Conservation (phyloP, 2,797 vertebrate genomes). For the Sebastes variabilis region DNA sequence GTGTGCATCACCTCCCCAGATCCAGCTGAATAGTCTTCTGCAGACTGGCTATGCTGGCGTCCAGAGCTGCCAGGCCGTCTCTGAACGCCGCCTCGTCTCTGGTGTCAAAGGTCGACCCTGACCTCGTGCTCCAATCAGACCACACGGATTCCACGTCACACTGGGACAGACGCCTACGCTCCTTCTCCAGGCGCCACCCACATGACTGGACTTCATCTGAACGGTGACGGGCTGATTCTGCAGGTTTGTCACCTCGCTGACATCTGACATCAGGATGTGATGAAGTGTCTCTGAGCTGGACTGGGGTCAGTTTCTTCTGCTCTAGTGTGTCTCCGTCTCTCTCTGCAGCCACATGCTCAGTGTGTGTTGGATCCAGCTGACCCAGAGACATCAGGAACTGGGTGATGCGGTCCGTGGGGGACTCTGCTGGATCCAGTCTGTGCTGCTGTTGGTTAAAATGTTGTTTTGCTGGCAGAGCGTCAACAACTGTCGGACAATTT, state of each 20-base stretch:
- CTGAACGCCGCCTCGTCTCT: slow-evolving; percentile 90
- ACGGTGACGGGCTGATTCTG: accelerated
- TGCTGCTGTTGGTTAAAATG: background rate
- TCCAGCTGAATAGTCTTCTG: slow-evolving; percentile 87
- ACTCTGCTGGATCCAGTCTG: background rate
- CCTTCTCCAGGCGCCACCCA: background rate
- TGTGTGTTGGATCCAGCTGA: background rate
- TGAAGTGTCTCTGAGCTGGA: background rate
- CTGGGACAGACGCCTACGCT: slow-evolving; percentile 50
- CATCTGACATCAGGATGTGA: background rate
- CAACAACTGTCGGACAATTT: background rate
- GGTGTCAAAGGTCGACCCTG: slow-evolving; percentile 89
- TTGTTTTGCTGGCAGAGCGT: background rate
- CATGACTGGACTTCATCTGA: background rate
- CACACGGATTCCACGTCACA: slow-evolving; percentile 78
- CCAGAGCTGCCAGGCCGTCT: slow-evolving; percentile 90
- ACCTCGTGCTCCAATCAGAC: slow-evolving; percentile 86
- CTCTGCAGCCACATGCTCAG: background rate
- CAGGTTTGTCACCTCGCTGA: background rate
- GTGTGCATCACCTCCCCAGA: slow-evolving; percentile 72
- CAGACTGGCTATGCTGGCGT: slow-evolving; percentile 91
- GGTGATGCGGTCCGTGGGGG: slow-evolving; percentile 28
- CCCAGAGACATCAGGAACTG: slow-evolving; percentile 66
- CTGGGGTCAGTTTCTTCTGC: background rate
- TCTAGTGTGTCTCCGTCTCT: background rate